Evolutionary conservation across 2,113 vertebrate species (phyloP).

Genomic region (Scytalopus superciliaris): DNA sequence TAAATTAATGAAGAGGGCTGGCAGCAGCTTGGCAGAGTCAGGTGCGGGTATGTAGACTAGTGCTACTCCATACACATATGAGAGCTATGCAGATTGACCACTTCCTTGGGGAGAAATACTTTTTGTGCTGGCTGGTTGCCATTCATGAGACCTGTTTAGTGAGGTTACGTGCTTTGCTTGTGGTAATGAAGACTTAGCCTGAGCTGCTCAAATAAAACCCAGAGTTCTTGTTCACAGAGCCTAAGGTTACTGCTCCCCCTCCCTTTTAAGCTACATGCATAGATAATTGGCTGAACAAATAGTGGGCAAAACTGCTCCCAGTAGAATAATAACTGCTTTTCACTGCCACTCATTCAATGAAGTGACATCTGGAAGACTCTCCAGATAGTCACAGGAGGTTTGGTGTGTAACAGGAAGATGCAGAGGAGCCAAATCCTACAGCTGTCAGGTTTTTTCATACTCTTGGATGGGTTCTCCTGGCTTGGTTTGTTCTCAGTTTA

Average conservation of each 20-base stretch:
- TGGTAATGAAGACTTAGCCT: conserved; percentile 27
- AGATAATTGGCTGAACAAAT: conserved; percentile 64
- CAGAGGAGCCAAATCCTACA: conserved; percentile 50
- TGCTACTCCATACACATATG: not conserved
- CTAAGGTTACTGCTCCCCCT: conserved; percentile 13
- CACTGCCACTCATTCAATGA: conserved; percentile 49
- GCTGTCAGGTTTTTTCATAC: not conserved
- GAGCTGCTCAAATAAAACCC: not conserved
- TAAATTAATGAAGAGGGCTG: not conserved
- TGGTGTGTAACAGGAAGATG: conserved; percentile 19
- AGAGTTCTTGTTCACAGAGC: conserved; percentile 15
- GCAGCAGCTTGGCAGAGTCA: not conserved
- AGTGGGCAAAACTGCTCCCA: conserved; percentile 46
- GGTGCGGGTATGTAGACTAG: not conserved
- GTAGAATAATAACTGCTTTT: conserved; percentile 50
- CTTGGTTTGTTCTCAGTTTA: conserved; percentile 39
- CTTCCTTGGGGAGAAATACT: not conserved
- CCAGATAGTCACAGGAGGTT: conserved; percentile 48
- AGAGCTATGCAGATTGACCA: not conserved
- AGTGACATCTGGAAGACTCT: conserved; percentile 63
- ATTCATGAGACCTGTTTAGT: not conserved
- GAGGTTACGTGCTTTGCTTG: not conserved
- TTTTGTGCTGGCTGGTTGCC: not conserved
- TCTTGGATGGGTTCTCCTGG: conserved; percentile 49
- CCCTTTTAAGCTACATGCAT: conserved; percentile 13